Conservation (phyloP, 2,888 invertebrate genomes). For the Erebia aethiops region DNA sequence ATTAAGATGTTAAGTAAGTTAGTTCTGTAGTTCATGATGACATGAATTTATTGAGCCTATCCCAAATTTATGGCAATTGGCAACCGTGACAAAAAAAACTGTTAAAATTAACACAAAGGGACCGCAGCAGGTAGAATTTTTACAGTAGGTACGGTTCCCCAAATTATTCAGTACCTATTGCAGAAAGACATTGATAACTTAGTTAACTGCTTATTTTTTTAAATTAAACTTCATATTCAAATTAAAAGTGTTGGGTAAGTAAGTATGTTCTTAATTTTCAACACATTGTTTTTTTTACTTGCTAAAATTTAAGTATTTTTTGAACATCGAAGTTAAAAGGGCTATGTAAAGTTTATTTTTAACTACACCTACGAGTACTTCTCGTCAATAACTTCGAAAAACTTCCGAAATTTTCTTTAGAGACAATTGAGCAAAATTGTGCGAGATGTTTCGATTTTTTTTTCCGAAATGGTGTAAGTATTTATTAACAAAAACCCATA, state of each 20-base stretch:
- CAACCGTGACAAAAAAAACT: conserved; percentile 14
- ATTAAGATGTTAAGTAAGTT: conserved; percentile 6
- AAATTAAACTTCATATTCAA: no score
- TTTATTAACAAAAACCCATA: background rate
- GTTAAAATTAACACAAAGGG: conserved; percentile 22
- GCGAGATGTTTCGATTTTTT: background rate
- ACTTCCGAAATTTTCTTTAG: no score
- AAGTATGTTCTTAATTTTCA: no score
- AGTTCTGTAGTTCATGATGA: conserved; percentile 12
- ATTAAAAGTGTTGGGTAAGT: no score
- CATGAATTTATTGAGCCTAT: conserved; percentile 15
- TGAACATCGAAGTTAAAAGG: no score
- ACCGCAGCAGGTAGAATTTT: conserved; percentile 20
- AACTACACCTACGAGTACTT: background rate
- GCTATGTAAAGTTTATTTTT: background rate
- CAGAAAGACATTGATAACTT: background rate
- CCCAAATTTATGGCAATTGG: conserved; percentile 17
- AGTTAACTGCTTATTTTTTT: no score
- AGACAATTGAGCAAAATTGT: no score
- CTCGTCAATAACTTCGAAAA: background rate
- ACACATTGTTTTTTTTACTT: no score
- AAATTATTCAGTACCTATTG: background rate
- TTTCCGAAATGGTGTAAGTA: background rate
- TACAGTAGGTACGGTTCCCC: background rate
- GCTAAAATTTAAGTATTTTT: no score